phyloP scores from a whole-genome alignment of 2,797 vertebrate species.

The Periophthalmus magnuspinnatus region DNA sequence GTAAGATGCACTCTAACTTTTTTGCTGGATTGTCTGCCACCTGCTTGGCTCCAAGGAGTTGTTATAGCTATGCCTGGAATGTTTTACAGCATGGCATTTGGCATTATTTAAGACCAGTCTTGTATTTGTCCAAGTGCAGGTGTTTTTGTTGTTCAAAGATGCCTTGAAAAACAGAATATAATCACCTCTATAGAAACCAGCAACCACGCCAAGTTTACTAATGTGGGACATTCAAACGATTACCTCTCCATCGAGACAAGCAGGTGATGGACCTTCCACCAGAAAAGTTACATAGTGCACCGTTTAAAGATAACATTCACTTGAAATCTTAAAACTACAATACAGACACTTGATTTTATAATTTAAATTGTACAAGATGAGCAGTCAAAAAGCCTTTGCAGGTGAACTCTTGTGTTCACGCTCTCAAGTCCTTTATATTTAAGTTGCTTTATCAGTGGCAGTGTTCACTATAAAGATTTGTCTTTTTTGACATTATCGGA shows the following conservation, averaged over 20 bases:
- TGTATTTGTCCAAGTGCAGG: neutral
- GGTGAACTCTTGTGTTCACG: constrained; percentile 59
- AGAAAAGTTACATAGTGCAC: neutral
- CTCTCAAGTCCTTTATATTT: constrained; percentile 77
- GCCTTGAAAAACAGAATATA: neutral
- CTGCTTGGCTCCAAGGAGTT: no score
- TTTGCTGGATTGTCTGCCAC: neutral
- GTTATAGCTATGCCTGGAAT: no score
- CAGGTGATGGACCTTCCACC: neutral
- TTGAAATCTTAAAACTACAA: neutral
- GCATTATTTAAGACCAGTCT: no score
- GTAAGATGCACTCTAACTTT: neutral
- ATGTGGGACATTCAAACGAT: neutral
- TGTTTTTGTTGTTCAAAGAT: neutral
- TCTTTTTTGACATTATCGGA: constrained; percentile 94
- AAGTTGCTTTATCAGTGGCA: constrained; percentile 95
- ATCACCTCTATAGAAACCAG: neutral
- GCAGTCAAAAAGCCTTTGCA: constrained; percentile 23
- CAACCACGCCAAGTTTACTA: neutral
- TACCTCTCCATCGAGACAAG: no score
- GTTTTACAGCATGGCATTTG: no score
- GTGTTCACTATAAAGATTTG: constrained; percentile 94
- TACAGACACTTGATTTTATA: neutral
- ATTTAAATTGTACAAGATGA: constrained; percentile 7
- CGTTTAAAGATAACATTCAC: neutral